A percentile compares a stretch with the other conserved stretches of the same genome.
Evolutionary conservation across 1,140 invertebrate species (phyloP).

Genomic region (Panonychus citri): DNA sequence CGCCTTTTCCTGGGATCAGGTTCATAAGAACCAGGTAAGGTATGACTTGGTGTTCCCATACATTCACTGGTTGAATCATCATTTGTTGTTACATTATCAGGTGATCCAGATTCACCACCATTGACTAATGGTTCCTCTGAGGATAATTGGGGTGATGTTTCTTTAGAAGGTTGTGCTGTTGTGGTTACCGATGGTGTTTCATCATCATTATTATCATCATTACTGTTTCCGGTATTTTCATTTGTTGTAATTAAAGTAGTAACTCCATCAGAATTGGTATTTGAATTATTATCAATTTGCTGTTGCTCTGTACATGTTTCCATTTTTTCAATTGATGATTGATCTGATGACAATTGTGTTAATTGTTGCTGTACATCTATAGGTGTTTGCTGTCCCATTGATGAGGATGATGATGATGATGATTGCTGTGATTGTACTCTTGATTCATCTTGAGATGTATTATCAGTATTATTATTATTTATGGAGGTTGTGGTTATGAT

Average conservation of each 20-base stretch:
- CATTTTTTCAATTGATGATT: no score
- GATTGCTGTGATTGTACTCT: not conserved
- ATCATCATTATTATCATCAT: no score
- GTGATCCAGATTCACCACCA: not conserved
- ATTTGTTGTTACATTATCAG: conserved; percentile 5
- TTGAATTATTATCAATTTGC: not conserved
- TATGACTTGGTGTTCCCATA: not conserved
- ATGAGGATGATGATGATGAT: no score
- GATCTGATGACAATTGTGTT: no score
- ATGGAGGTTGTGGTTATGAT: no score
- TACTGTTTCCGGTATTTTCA: not conserved
- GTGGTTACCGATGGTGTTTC: not conserved
- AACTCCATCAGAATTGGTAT: no score
- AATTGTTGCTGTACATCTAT: not conserved
- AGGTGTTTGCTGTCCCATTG: not conserved
- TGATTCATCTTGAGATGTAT: not conserved
- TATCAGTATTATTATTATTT: not conserved
- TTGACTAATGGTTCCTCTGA: not conserved
- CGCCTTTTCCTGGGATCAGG: not conserved
- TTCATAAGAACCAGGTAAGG: not conserved
- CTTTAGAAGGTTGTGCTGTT: not conserved
- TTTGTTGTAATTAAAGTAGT: not conserved
- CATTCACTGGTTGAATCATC: conserved; percentile 5
- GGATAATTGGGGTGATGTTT: not conserved
- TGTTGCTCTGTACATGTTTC: not conserved